Evolutionary conservation across 1,140 invertebrate species (phyloP), one percentile per base, ranked within the genome.

Genomic region (Antheraea mylitta): DNA sequence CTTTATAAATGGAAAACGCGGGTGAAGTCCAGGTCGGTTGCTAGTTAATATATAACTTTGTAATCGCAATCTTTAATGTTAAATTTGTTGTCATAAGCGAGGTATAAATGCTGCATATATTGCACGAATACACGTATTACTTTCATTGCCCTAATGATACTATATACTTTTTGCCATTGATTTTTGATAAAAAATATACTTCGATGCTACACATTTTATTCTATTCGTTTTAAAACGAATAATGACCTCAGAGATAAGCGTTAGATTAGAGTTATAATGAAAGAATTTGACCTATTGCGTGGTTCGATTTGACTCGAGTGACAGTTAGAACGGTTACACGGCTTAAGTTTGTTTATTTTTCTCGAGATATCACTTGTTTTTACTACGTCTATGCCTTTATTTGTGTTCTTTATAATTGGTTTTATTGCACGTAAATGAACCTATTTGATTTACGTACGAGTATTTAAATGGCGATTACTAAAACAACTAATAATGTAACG

Each of bases 361-460:
- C 13, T 16, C 2, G 13, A 13, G 45, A 53, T 53, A 16, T 13
- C 16, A 53, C 9, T 53, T 8, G 38, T 42, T 42, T 42, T 42
- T 42, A 9, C 7, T 42, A 42, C 38, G 7, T 9, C 38, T 42
- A 42, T 11, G 38, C 13, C 64, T n/a, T 72, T 72, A 70, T 70
- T 70, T 68, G 69, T 61, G 48, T 61, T 42, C 70, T 70, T 69
- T 68, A 69, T 67, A 58, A 68, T 42, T 42, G 11, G 68, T 79
- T 79, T 71, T 70, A 68, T 69, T 72, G 45, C 66, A 69, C 71
- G 72, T 73, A 62, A 73, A 76, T 66, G 76, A 79, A 69, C 79
- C 70, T 72, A 74, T 79, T 70, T 69, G 62, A 18, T 42, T 65
- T 63, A 66, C 30, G 18, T 68, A 67, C 66, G 67, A 74, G 69